A percentile compares a stretch with the other conserved stretches of the same genome.
These are phyloP conservation scores for Myanophis thanlyinensis DNA, from an alignment of 2,113 vertebrate species.

Conservation along the genomic window DNA sequence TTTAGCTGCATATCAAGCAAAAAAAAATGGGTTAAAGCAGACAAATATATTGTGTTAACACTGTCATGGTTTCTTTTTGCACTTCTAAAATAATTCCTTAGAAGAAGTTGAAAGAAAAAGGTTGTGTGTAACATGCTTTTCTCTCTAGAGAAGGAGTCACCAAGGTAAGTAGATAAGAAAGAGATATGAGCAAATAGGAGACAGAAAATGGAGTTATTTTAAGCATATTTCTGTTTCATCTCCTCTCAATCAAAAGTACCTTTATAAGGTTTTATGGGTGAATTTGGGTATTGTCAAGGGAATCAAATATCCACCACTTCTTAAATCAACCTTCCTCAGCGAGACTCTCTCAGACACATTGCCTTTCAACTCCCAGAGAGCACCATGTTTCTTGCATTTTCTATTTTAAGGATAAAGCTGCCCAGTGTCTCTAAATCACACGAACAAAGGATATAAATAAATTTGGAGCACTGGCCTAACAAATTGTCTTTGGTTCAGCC, in stretches of 20 bases:
- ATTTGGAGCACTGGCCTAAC: background rate
- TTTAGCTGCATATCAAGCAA: background rate
- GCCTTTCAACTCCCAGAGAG: background rate
- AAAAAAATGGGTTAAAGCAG: background rate
- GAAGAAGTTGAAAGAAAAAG: background rate
- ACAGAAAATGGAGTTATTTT: background rate
- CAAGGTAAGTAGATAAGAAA: background rate
- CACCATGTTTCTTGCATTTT: background rate
- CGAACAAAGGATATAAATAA: background rate
- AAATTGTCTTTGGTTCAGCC: background rate
- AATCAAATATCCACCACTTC: background rate
- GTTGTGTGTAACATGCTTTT: background rate
- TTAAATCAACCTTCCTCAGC: background rate
- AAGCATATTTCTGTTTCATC: background rate
- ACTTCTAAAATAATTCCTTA: background rate
- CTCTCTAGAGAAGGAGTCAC: background rate
- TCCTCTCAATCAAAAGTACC: background rate
- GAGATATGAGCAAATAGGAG: background rate
- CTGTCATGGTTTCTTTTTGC: background rate
- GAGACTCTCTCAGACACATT: background rate
- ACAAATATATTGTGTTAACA: background rate
- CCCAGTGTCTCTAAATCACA: background rate
- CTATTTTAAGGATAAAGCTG: background rate
- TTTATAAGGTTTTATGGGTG: background rate
- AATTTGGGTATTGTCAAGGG: background rate